Evolutionary conservation across 2,797 vertebrate genomes (phyloP), one percentile per base, ranked within the genome.

Genomic region (Lacerta agilis): DNA sequence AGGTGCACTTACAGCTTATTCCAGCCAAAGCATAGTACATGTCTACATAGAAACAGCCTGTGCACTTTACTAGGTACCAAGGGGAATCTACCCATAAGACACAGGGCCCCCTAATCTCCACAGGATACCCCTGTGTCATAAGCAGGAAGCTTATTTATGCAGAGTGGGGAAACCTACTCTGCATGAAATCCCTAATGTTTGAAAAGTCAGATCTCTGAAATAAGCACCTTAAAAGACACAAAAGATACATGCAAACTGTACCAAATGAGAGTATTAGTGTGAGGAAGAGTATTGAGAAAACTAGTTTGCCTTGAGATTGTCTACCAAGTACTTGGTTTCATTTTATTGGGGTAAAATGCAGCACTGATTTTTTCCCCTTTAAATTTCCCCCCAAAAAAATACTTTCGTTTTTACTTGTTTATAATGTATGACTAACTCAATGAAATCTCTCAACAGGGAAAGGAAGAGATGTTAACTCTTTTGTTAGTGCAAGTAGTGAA

Each of bases 231-330:
- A 64, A 33, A 55, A 2, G 45, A 73, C 27, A 43, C 71, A 67
- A 41, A 25, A 86, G 9, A 79, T 79, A 9, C 7, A 43, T 13
- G 71, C 45, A 55, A 73, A 72, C 83, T 8, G 8, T 83, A 72
- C 58, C 83, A 89, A 33, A 77, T 87, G 86, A 55, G 11, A 79
- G 81, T 10, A 75, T 76, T 86, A 79, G n/a, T 58, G 6, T 13
- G 6, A 81, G 85, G 61, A 20, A 1, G 86, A 17, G 61, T 76
- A 29, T 81, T 88, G 88, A 79, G 43, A 88, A 45, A 77, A 29
- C 36, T 13, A 58, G 27, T 72, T 89, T 80, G 55, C 36, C 43
- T 17, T 49, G 64, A 55, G 25, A 67, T 25, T 33, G 23, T 23
- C 49, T 55, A 15, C 49, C 49, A 55, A 55, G 49, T 55, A 55